Evolutionary conservation across 2,888 invertebrate species (phyloP).

Genomic region (Sceliomorpha sp.): DNA sequence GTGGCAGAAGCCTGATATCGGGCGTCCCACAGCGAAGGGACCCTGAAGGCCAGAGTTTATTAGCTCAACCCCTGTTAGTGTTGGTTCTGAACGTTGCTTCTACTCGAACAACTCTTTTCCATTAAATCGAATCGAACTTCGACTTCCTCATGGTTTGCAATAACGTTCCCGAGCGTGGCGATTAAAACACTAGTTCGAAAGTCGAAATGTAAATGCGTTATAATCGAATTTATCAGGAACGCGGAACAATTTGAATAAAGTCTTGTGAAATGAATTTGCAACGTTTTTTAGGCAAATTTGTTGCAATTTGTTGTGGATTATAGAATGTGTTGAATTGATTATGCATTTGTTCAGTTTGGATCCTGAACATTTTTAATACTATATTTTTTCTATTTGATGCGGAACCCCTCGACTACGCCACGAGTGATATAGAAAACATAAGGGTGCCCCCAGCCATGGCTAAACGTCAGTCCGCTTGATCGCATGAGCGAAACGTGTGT

Average conservation of each 20-base stretch:
- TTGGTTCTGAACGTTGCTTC: slow-evolving; percentile 32
- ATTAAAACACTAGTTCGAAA: neutral
- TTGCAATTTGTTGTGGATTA: neutral
- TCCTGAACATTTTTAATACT: slow-evolving; percentile 21
- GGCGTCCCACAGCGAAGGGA: slow-evolving; percentile 40
- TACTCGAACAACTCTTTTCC: slow-evolving; percentile 31
- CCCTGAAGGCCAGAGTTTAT: slow-evolving; percentile 56
- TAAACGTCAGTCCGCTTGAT: slow-evolving; percentile 45
- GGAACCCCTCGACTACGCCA: slow-evolving; percentile 56
- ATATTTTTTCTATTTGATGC: slow-evolving; percentile 45
- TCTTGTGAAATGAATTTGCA: too few relatives aligned
- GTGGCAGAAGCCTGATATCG: slow-evolving; percentile 36
- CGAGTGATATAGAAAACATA: slow-evolving; percentile 62
- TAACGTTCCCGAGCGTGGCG: neutral
- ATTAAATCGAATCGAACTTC: slow-evolving; percentile 9
- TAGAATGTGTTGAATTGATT: neutral
- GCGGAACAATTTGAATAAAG: too few relatives aligned
- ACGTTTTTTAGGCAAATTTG: too few relatives aligned
- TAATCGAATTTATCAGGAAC: too few relatives aligned
- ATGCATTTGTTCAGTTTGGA: too few relatives aligned
- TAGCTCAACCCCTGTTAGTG: slow-evolving; percentile 53
- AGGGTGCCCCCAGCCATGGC: slow-evolving; percentile 62
- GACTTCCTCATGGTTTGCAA: neutral
- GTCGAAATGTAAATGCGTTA: too few relatives aligned
- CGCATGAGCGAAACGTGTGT: slow-evolving; percentile 40